Evolutionary conservation across 2,797 vertebrate species (phyloP).

Genomic region (Acipenser ruthenus): DNA sequence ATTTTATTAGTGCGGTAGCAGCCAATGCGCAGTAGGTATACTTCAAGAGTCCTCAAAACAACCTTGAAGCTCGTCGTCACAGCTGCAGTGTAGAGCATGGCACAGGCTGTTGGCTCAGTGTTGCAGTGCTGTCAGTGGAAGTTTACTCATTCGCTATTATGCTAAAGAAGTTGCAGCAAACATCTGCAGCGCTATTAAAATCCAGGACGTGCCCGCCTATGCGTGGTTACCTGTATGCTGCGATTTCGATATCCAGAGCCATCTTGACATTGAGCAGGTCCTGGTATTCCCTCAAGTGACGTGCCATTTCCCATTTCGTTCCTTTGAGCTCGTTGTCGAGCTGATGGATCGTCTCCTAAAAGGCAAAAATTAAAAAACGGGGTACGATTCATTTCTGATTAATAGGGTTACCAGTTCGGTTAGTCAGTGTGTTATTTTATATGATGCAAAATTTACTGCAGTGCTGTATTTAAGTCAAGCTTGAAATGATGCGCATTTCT

Average conservation of each 20-base stretch:
- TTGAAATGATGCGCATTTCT: too few species aligned
- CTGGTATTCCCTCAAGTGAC: constrained; percentile 93
- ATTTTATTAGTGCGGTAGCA: too few species aligned
- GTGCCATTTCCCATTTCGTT: constrained; percentile 98
- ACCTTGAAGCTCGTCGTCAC: too few species aligned
- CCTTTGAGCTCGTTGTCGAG: constrained; percentile 94
- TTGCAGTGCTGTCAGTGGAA: not conserved
- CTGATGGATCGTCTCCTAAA: constrained; percentile 90
- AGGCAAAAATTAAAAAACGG: not conserved
- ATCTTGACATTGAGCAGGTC: constrained; percentile 98
- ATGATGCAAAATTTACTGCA: too few species aligned
- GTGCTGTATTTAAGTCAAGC: too few species aligned
- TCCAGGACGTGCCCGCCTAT: not conserved
- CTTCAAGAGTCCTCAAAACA: too few species aligned
- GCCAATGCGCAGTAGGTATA: too few species aligned
- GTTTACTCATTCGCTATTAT: not conserved
- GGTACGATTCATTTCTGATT: too few species aligned
- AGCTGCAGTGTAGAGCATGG: not conserved
- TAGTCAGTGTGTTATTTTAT: too few species aligned
- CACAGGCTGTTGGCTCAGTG: not conserved
- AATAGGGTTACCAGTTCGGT: too few species aligned
- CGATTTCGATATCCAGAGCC: constrained; percentile 96
- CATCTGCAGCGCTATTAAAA: not conserved
- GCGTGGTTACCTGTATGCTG: constrained; percentile 83
- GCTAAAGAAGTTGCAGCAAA: not conserved